Evolutionary conservation across 2,113 vertebrate species (phyloP).

Genomic region (Indri indri): DNA sequence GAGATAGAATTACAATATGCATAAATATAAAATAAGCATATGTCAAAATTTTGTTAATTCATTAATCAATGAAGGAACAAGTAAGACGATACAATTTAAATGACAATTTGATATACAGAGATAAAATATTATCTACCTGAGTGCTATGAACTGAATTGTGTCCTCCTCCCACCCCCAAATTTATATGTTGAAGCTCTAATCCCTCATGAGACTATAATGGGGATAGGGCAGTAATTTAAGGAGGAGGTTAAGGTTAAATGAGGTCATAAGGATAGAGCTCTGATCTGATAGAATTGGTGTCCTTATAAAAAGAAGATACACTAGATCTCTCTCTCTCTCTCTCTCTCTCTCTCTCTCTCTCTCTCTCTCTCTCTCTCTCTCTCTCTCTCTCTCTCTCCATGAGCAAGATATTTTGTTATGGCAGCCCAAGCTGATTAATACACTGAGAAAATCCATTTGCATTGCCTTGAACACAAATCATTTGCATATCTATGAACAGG

Average conservation of each 20-base stretch:
- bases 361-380: background rate
- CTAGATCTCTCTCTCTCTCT: background rate
- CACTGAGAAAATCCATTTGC: background rate
- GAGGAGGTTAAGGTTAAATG: background rate
- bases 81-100: background rate
- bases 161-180: background rate
- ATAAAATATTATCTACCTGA: background rate
- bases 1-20: background rate
- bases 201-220: background rate
- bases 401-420: background rate
- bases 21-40: slow-evolving; percentile 4
- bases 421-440: background rate
- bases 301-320: background rate
- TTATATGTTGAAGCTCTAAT: background rate
- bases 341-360: background rate
- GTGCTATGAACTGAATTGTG: background rate
- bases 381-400: too few species aligned
- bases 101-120: background rate
- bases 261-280: background rate
- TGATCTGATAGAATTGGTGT: background rate
- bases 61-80: background rate
- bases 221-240: background rate
- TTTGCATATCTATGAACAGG: background rate
- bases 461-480: background rate
- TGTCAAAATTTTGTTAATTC: background rate